Evolutionary conservation across 2,888 invertebrate genomes (phyloP).

Genomic region (Lepidochrysops patricia): DNA sequence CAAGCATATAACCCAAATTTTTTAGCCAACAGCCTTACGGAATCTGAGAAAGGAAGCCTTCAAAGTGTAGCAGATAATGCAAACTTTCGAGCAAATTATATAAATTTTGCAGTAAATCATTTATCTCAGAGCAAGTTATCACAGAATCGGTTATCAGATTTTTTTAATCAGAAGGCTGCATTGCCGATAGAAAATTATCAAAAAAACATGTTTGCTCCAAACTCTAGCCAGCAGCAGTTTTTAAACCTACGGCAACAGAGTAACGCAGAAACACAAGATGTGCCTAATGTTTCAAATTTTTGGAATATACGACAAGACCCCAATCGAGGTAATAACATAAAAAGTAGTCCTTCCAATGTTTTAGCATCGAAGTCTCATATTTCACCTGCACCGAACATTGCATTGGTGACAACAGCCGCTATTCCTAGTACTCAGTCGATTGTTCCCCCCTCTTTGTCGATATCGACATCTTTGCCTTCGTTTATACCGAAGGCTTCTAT

Average conservation of each 20-base stretch:
- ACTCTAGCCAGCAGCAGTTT: neutral
- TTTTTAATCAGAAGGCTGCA: neutral
- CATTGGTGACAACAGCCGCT: neutral
- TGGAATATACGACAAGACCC: neutral
- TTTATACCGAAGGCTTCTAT: neutral
- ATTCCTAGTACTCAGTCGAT: neutral
- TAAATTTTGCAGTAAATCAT: neutral
- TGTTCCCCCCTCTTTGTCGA: neutral
- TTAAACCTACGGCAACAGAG: neutral
- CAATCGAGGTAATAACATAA: neutral
- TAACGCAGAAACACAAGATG: neutral
- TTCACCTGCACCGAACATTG: neutral
- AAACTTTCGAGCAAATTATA: neutral
- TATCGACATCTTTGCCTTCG: slow-evolving; percentile 4
- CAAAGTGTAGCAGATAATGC: neutral
- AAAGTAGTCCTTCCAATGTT: neutral
- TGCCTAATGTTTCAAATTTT: neutral
- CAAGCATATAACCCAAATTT: neutral
- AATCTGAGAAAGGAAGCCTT: neutral
- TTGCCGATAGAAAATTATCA: neutral
- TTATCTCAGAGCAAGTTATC: neutral
- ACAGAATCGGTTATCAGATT: neutral
- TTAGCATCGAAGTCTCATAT: neutral
- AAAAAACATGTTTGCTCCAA: neutral
- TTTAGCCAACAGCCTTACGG: neutral